Conservation (phyloP, 2,797 vertebrate species). For the Alfaro cultratus region DNA sequence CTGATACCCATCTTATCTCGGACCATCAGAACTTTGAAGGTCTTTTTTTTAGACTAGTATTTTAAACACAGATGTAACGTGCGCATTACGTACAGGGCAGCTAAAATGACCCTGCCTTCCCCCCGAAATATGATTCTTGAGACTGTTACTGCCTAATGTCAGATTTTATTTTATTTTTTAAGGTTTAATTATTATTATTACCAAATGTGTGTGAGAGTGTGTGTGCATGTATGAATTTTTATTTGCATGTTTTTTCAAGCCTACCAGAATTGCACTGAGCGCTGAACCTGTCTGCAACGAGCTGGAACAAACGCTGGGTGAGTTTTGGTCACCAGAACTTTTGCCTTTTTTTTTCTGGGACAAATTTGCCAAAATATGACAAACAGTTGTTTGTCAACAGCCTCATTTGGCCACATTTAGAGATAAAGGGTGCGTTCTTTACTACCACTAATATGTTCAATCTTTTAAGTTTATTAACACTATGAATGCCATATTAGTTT, state of each 20-base stretch:
- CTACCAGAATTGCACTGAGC: slow-evolving; percentile 65
- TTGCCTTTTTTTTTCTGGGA: slow-evolving; percentile 12
- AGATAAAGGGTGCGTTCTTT: slow-evolving; percentile 37
- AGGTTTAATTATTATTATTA: slow-evolving; percentile 38
- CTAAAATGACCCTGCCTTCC: slow-evolving; percentile 54
- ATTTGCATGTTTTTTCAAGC: slow-evolving; percentile 50
- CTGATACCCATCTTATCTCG: slow-evolving; percentile 16
- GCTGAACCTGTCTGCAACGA: slow-evolving; percentile 51
- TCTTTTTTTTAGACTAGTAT: slow-evolving; percentile 38
- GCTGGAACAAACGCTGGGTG: slow-evolving; percentile 55
- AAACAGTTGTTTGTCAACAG: not conserved
- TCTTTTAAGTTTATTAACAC: not conserved
- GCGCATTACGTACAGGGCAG: slow-evolving; percentile 63
- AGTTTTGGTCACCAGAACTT: slow-evolving; percentile 8
- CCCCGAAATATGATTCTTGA: slow-evolving; percentile 45
- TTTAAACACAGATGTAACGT: slow-evolving; percentile 38
- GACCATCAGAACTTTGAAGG: slow-evolving; percentile 46
- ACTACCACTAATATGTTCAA: slow-evolving; percentile 12
- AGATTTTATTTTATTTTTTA: not conserved
- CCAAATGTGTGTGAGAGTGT: slow-evolving; percentile 5
- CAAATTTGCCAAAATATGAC: slow-evolving; percentile 25
- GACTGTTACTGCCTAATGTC: slow-evolving; percentile 75
- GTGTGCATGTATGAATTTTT: slow-evolving; percentile 17
- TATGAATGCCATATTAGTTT: not conserved
- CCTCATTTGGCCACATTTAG: slow-evolving; percentile 7